A percentile compares a stretch with the other conserved stretches of the same genome.
These are phyloP conservation scores for Papilio aristodemus DNA, from an alignment of 1,140 invertebrate species.

Conservation along the genomic window DNA sequence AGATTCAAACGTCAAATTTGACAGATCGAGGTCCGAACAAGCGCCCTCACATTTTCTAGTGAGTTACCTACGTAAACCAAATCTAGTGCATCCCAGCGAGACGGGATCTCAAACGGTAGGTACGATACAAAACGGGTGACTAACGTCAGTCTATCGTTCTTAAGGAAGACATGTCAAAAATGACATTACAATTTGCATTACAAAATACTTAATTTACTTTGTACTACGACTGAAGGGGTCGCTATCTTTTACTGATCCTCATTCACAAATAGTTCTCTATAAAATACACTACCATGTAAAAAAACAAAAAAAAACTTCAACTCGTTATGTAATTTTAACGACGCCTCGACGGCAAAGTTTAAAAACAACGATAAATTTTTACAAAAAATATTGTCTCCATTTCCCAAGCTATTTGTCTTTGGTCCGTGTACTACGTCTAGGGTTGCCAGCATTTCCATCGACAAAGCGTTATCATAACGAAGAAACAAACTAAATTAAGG, in stretches of 20 bases:
- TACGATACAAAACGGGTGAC: slow-evolving; percentile 53
- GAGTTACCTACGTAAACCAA: slow-evolving; percentile 44
- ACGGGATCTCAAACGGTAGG: slow-evolving; percentile 53
- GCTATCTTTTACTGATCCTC: slow-evolving; percentile 50
- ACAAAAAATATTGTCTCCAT: slow-evolving; percentile 75
- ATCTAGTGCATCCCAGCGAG: slow-evolving; percentile 76
- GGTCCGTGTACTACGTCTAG: slow-evolving; percentile 69
- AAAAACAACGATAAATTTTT: slow-evolving; percentile 66
- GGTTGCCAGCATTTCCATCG: slow-evolving; percentile 57
- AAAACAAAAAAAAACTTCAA: slow-evolving; percentile 41
- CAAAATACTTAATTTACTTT: slow-evolving; percentile 71
- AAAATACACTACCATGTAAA: slow-evolving; percentile 55
- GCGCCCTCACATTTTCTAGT: slow-evolving; percentile 63
- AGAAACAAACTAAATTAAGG: slow-evolving; percentile 66
- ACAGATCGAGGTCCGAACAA: slow-evolving; percentile 59
- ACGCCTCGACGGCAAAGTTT: slow-evolving; percentile 36
- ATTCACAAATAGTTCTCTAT: slow-evolving; percentile 48
- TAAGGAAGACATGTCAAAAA: slow-evolving; percentile 65
- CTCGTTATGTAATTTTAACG: slow-evolving; percentile 41
- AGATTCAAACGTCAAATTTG: slow-evolving; percentile 38
- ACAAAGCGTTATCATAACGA: slow-evolving; percentile 50
- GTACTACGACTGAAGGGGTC: slow-evolving; percentile 70
- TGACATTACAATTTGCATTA: slow-evolving; percentile 55
- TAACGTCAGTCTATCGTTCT: slow-evolving; percentile 69
- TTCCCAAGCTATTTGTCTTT: slow-evolving; percentile 66